A percentile compares a stretch with the other conserved stretches of the same genome.
Conservation (phyloP, 2,888 invertebrate species). For the Boloria euphrosyne region DNA sequence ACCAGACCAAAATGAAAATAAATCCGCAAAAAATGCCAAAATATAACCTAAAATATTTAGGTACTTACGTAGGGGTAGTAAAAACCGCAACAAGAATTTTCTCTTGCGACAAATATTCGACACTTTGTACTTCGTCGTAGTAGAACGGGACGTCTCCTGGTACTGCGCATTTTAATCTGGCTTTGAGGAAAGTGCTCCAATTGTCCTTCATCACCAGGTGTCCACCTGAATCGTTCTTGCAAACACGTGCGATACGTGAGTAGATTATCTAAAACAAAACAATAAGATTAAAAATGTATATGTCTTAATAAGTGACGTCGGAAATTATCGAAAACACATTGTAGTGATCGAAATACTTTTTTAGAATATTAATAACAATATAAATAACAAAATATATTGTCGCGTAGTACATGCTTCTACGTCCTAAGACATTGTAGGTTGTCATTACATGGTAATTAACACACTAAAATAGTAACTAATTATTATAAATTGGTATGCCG, state of each 20-base stretch:
- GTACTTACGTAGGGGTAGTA: slow-evolving; percentile 87
- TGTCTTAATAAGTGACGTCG: not conserved
- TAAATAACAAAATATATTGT: no score
- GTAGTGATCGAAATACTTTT: no score
- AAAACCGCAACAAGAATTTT: slow-evolving; percentile 92
- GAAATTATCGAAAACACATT: not conserved
- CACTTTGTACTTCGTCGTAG: slow-evolving; percentile 94
- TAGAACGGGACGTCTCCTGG: slow-evolving; percentile 94
- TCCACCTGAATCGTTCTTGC: slow-evolving; percentile 94
- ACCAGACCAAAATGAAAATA: not conserved
- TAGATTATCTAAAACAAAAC: slow-evolving; percentile 86
- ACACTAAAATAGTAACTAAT: no score
- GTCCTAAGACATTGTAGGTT: no score
- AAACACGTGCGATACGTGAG: slow-evolving; percentile 94
- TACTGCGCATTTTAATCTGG: slow-evolving; percentile 91
- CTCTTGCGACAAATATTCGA: slow-evolving; percentile 89
- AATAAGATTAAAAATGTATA: not conserved
- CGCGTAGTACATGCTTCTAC: no score
- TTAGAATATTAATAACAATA: no score
- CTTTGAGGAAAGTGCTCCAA: slow-evolving; percentile 96
- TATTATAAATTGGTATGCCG: no score
- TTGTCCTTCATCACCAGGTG: slow-evolving; percentile 89
- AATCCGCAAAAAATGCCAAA: not conserved
- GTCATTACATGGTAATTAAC: no score
- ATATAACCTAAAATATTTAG: not conserved